phyloP scores from a whole-genome alignment of 2,888 invertebrate genomes.

The Drosophila neotestacea region DNA sequence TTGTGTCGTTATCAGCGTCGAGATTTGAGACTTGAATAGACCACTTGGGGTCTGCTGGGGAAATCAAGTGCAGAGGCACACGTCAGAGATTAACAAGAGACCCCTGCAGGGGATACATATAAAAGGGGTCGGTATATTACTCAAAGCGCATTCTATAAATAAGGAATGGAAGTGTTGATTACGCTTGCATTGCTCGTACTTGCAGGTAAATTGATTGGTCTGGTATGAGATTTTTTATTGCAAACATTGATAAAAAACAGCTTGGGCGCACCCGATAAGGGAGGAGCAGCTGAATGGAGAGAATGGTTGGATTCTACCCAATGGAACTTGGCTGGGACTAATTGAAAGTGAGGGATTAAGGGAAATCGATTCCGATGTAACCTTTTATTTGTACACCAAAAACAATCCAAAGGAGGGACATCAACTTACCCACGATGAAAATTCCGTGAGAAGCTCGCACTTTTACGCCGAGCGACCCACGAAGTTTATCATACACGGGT shows the following conservation, averaged over 20 bases:
- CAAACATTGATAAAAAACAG: slow-evolving; percentile 10
- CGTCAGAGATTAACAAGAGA: slow-evolving; percentile 42
- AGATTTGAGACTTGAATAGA: slow-evolving; percentile 19
- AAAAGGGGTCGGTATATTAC: slow-evolving; percentile 6
- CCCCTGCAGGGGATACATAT: neutral
- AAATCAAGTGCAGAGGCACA: slow-evolving; percentile 30
- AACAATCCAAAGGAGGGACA: slow-evolving; percentile 56
- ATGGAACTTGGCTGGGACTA: slow-evolving; percentile 24
- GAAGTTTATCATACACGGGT: slow-evolving; percentile 86
- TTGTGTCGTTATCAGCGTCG: slow-evolving; percentile 29
- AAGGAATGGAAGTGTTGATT: slow-evolving; percentile 25
- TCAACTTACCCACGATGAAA: slow-evolving; percentile 31
- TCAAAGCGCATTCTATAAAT: slow-evolving; percentile 18
- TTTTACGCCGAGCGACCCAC: slow-evolving; percentile 20
- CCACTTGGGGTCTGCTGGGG: slow-evolving; percentile 32
- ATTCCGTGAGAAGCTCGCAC: slow-evolving; percentile 1
- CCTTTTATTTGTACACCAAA: slow-evolving; percentile 58
- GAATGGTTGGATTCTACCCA: slow-evolving; percentile 36
- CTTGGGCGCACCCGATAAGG: neutral
- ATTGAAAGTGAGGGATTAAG: slow-evolving; percentile 4
- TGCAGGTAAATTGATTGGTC: slow-evolving; percentile 27
- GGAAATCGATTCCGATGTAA: slow-evolving; percentile 1
- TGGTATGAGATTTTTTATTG: slow-evolving; percentile 20
- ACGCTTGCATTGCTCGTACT: slow-evolving; percentile 15
- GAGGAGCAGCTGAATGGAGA: neutral